A percentile compares a stretch with the other conserved stretches of the same genome.
Evolutionary conservation across 2,888 invertebrate genomes (phyloP).

Genomic region (Selenia dentaria): DNA sequence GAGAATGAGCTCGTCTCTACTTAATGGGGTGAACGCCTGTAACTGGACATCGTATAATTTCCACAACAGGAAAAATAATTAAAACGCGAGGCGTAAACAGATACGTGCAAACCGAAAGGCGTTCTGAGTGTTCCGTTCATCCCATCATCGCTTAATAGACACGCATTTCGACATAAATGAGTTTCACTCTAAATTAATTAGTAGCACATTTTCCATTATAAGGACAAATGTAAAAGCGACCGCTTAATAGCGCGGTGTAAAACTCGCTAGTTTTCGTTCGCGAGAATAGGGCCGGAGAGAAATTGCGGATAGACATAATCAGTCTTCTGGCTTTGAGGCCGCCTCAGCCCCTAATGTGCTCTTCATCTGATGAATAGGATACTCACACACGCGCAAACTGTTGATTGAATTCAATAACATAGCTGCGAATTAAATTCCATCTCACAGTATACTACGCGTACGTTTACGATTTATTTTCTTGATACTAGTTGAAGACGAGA

Average conservation of each 20-base stretch:
- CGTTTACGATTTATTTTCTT: slow-evolving; percentile 31
- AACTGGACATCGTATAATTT: slow-evolving; percentile 81
- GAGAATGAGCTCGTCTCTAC: slow-evolving; percentile 83
- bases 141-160: slow-evolving; percentile 81
- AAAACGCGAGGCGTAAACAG: slow-evolving; percentile 57
- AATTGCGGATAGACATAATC: slow-evolving; percentile 85
- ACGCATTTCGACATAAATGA: slow-evolving; percentile 84
- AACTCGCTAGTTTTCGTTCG: slow-evolving; percentile 84
- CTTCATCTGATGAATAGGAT: slow-evolving; percentile 78
- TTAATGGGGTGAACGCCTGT: slow-evolving; percentile 83
- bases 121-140: slow-evolving; percentile 51
- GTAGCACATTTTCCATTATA: slow-evolving; percentile 85
- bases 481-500: slow-evolving; percentile 27
- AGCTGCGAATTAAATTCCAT: slow-evolving; percentile 39
- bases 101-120: slow-evolving; percentile 60
- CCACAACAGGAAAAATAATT: slow-evolving; percentile 61
- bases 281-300: slow-evolving; percentile 82
- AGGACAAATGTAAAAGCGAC: slow-evolving; percentile 84
- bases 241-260: slow-evolving; percentile 84
- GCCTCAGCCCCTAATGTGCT: slow-evolving; percentile 78
- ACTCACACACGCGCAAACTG: slow-evolving; percentile 60
- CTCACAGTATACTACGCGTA: slow-evolving; percentile 21
- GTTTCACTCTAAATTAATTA: slow-evolving; percentile 84
- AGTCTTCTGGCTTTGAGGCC: slow-evolving; percentile 84
- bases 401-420: slow-evolving; percentile 58